A percentile compares a stretch with the other conserved stretches of the same genome.
Conservation (phyloP, 2,888 invertebrate genomes). For the Nomada ruficornis region DNA sequence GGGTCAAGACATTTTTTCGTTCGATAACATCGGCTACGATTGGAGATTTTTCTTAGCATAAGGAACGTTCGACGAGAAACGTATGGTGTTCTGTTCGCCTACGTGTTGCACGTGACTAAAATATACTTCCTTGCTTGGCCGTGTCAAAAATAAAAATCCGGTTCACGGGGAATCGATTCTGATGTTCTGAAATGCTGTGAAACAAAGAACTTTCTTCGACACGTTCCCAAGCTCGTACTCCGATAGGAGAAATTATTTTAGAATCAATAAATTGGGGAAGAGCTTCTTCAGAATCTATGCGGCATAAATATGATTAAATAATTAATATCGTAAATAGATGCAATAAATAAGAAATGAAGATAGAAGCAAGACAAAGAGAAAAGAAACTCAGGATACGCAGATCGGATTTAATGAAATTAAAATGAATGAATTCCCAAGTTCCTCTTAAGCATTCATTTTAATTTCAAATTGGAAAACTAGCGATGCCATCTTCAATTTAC, state of each 20-base stretch:
- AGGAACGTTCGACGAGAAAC: slow-evolving; percentile 16
- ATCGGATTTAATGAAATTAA: not conserved
- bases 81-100: slow-evolving; percentile 32
- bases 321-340: too few species aligned
- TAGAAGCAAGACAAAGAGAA: not conserved
- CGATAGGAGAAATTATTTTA: too few species aligned
- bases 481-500: not conserved
- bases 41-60: slow-evolving; percentile 3
- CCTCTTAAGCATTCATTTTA: not conserved
- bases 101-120: slow-evolving; percentile 58
- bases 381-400: not conserved
- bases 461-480: not conserved
- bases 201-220: not conserved
- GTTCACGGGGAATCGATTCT: slow-evolving; percentile 19
- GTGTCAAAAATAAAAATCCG: slow-evolving; percentile 57
- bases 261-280: too few species aligned
- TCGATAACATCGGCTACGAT: slow-evolving; percentile 6
- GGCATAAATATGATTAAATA: too few species aligned
- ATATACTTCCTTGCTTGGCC: slow-evolving; percentile 60
- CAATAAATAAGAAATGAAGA: too few species aligned
- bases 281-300: too few species aligned
- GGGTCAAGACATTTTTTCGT: not conserved
- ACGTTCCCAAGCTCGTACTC: too few species aligned
- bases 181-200: slow-evolving; percentile 12
- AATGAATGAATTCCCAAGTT: too few species aligned